A percentile compares a stretch with the other conserved stretches of the same genome.
Conservation (phyloP, 2,797 vertebrate genomes). For the Liasis olivaceus region DNA sequence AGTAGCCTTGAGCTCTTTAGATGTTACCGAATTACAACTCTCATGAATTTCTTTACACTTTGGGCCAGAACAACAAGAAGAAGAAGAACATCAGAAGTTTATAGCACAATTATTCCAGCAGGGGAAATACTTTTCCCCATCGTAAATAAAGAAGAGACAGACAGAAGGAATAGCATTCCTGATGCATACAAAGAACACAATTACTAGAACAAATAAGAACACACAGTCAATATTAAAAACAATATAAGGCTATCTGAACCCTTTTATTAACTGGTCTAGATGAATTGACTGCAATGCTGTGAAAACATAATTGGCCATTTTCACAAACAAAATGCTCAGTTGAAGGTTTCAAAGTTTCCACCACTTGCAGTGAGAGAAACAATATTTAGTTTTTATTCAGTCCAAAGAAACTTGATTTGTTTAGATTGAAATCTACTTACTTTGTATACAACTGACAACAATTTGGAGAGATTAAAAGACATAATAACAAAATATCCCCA, state of each 20-base stretch:
- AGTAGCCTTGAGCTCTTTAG: no score
- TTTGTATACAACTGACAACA: no score
- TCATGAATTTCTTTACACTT: not conserved
- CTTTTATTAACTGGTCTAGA: constrained; percentile 52
- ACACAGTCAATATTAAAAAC: constrained; percentile 40
- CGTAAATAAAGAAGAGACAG: not conserved
- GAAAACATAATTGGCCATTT: constrained; percentile 34
- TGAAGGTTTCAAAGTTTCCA: not conserved
- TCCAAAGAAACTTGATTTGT: no score
- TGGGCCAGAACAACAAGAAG: not conserved
- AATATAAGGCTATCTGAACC: constrained; percentile 26
- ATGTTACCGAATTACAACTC: no score
- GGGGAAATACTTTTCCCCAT: constrained; percentile 22
- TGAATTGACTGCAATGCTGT: constrained; percentile 23
- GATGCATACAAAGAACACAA: constrained; percentile 43
- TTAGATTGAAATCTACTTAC: no score
- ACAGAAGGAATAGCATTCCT: not conserved
- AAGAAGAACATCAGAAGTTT: not conserved
- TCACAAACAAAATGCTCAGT: constrained; percentile 32
- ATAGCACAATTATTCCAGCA: constrained; percentile 34
- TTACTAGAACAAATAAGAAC: constrained; percentile 37
- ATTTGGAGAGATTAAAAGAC: no score
- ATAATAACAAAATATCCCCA: no score
- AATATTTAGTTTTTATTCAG: not conserved
- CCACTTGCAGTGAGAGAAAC: not conserved